Conservation (phyloP, 2,113 vertebrate species). For the Chauna torquata region DNA sequence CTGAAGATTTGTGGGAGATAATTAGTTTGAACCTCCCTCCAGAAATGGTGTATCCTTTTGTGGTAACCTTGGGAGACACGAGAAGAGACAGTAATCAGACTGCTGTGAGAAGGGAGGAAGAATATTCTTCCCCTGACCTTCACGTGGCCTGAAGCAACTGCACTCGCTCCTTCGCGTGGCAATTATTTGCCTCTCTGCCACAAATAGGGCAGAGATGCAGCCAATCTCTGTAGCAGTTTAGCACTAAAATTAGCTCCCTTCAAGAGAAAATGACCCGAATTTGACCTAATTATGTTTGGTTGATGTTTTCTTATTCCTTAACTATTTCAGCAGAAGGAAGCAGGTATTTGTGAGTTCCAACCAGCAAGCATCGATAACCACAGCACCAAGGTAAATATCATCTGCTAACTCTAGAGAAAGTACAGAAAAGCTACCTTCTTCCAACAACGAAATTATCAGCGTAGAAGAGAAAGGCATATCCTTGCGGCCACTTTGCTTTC, state of each 20-base stretch:
- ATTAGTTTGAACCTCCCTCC: neutral
- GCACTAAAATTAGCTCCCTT: neutral
- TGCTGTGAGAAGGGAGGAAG: neutral
- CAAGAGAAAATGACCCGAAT: neutral
- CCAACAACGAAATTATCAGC: neutral
- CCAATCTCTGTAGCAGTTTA: neutral
- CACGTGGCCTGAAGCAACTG: neutral
- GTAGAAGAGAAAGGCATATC: neutral
- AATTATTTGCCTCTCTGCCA: neutral
- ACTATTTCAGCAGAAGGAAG: neutral
- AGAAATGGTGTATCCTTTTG: neutral
- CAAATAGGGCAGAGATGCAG: neutral
- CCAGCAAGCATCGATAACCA: neutral
- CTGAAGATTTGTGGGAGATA: neutral
- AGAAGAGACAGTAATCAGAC: neutral
- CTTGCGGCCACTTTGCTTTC: neutral
- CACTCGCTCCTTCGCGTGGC: accelerated
- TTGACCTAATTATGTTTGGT: neutral
- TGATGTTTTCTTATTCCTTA: neutral
- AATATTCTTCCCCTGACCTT: neutral
- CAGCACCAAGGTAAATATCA: neutral
- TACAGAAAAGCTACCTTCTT: neutral
- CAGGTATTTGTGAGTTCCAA: neutral
- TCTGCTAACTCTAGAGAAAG: neutral
- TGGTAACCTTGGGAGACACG: neutral